These are phyloP conservation scores for Zoanthus solanderi DNA, from an alignment of 92 coral and sea anemone species.

Conservation along the genomic window DNA sequence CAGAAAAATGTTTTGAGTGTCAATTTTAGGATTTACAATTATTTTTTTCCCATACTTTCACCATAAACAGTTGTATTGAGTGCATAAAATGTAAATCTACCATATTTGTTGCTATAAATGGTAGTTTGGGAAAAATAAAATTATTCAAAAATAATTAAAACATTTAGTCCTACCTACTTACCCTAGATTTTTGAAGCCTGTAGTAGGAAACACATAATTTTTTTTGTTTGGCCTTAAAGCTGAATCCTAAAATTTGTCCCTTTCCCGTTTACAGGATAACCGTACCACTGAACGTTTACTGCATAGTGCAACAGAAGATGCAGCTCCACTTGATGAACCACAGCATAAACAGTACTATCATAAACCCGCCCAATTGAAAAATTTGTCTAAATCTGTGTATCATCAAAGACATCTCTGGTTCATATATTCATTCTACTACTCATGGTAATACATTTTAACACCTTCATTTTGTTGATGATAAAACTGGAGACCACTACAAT, in stretches of 20 bases:
- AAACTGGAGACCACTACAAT: conserved; percentile 2
- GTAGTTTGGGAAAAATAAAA: neutral
- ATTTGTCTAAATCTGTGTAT: neutral
- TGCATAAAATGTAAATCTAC: no score
- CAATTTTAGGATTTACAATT: no score
- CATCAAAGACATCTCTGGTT: neutral
- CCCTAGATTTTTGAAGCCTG: neutral
- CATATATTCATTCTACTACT: conserved; percentile 6
- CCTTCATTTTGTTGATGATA: neutral
- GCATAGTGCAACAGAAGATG: conserved; percentile 12
- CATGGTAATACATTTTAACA: neutral
- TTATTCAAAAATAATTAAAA: no score
- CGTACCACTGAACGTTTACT: no score
- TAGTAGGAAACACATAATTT: neutral
- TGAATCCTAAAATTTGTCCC: conserved; percentile 5
- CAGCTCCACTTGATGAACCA: conserved; percentile 2
- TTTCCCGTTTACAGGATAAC: conserved; percentile 7
- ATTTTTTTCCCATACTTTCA: neutral
- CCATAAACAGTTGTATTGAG: neutral
- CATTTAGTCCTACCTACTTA: neutral
- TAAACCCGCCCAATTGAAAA: conserved; percentile 1
- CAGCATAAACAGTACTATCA: conserved; percentile 1
- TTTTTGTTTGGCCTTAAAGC: neutral
- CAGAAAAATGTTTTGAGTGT: no score
- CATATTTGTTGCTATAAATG: neutral